Percentiles rank a stretch among this genome's conserved stretches.
Evolutionary conservation across 2,113 vertebrate genomes (phyloP).

Genomic region (Oncorhynchus clarkii): DNA sequence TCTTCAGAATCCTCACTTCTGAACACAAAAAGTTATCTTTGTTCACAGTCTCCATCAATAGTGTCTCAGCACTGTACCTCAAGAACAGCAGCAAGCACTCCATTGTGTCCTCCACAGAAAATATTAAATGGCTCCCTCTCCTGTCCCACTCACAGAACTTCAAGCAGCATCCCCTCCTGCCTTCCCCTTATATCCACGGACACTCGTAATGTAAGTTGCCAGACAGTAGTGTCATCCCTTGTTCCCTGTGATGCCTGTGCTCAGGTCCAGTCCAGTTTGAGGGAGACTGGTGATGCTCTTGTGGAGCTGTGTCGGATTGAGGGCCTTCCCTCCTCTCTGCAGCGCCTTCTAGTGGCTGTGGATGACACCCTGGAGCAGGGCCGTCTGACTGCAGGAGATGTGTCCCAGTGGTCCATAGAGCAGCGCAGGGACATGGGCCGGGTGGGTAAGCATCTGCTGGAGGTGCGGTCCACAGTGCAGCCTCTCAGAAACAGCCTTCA

Average conservation of each 20-base stretch:
- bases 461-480: slow-evolving; percentile 73
- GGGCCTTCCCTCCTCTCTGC: slow-evolving; percentile 84
- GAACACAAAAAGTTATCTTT: slow-evolving; percentile 1
- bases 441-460: slow-evolving; percentile 79
- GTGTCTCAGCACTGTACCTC: slow-evolving; percentile 11
- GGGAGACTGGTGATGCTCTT: slow-evolving; percentile 73
- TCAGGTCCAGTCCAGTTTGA: slow-evolving; percentile 71
- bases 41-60: too few relatives aligned
- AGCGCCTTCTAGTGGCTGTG: slow-evolving; percentile 72
- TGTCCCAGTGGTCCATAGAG: slow-evolving; percentile 81
- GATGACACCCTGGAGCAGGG: slow-evolving; percentile 65
- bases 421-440: slow-evolving; percentile 81
- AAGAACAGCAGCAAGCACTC: slow-evolving; percentile 15
- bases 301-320: slow-evolving; percentile 78
- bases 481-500: slow-evolving; percentile 74
- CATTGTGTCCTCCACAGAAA: slow-evolving; percentile 25
- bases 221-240: slow-evolving; percentile 67
- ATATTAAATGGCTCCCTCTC: not conserved
- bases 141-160: not conserved
- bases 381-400: slow-evolving; percentile 73
- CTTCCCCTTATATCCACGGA: not conserved
- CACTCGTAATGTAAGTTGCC: slow-evolving; percentile 58
- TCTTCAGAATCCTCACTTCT: slow-evolving; percentile 11
- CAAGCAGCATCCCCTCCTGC: not conserved
- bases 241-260: slow-evolving; percentile 78